phyloP scores from a whole-genome alignment of 1,140 invertebrate species.

The Batillaria attramentaria region DNA sequence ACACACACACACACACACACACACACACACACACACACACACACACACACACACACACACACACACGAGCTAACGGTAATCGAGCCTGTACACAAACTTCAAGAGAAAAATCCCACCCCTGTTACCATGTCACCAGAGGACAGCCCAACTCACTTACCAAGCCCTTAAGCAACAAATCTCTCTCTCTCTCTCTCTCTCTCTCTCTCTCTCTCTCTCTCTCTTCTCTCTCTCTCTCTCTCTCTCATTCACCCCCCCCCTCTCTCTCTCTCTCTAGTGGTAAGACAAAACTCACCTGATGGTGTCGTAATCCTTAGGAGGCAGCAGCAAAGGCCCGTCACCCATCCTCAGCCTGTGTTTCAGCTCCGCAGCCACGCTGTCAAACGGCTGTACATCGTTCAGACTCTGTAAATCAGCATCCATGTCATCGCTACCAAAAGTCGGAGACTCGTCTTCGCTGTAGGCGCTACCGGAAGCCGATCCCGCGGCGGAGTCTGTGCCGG shows the following conservation, averaged over 20 bases:
- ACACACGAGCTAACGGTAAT: no score
- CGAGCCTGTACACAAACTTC: no score
- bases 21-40: background rate
- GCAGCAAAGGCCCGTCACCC: constrained; percentile 80
- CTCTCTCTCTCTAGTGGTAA: background rate
- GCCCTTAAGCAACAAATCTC: no score
- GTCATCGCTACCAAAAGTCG: constrained; percentile 49
- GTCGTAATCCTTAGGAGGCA: constrained; percentile 95
- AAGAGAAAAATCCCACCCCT: no score
- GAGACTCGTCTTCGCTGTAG: constrained; percentile 51
- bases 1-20: background rate
- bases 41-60: background rate
- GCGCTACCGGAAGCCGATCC: constrained; percentile 53
- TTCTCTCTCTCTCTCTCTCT: background rate
- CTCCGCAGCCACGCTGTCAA: constrained; percentile 93
- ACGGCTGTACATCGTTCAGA: constrained; percentile 79
- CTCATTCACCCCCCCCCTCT: background rate
- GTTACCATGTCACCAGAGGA: no score
- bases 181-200: background rate
- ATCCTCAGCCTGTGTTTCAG: constrained; percentile 81
- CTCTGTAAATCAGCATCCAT: constrained; percentile 62
- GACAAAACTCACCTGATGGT: constrained; percentile 82
- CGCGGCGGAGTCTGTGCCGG: constrained; percentile 43
- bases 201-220: constrained; percentile 15
- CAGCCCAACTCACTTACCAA: no score